Conservation (phyloP, 2,797 vertebrate genomes). For the Acanthopagrus latus region DNA sequence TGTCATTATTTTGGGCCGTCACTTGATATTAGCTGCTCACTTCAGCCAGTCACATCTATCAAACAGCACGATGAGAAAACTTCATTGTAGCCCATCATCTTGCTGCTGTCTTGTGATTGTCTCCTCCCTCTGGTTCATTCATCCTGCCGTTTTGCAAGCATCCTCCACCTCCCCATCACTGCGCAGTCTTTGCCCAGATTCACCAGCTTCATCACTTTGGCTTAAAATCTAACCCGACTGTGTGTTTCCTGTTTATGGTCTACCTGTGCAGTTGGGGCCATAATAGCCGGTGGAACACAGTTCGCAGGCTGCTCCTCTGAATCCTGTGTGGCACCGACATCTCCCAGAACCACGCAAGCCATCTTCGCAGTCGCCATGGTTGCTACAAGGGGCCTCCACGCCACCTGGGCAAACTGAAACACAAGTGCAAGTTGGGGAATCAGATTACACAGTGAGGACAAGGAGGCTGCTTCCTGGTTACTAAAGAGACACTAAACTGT, state of each 20-base stretch:
- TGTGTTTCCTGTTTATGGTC: neutral
- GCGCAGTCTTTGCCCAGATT: no score
- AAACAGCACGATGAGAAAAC: no score
- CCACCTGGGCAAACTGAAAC: slow-evolving; percentile 92
- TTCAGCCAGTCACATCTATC: no score
- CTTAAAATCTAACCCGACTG: neutral
- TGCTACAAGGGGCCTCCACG: slow-evolving; percentile 86
- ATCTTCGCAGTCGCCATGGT: slow-evolving; percentile 87
- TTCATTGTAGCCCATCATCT: no score
- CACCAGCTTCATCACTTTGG: neutral
- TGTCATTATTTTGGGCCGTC: no score
- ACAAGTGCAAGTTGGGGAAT: neutral
- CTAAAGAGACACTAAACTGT: neutral
- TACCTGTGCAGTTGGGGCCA: slow-evolving; percentile 91
- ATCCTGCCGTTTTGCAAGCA: no score
- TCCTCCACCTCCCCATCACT: no score
- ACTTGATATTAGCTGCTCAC: no score
- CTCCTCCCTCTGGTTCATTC: no score
- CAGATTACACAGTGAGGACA: neutral
- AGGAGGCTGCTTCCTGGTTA: neutral
- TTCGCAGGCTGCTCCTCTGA: slow-evolving; percentile 89
- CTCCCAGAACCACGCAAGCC: slow-evolving; percentile 83
- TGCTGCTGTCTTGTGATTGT: no score
- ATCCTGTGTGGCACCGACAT: slow-evolving; percentile 84
- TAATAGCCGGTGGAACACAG: slow-evolving; percentile 84